These are phyloP conservation scores for Agonopterix subpropinquella DNA, from an alignment of 2,888 invertebrate genomes.

Conservation along the genomic window DNA sequence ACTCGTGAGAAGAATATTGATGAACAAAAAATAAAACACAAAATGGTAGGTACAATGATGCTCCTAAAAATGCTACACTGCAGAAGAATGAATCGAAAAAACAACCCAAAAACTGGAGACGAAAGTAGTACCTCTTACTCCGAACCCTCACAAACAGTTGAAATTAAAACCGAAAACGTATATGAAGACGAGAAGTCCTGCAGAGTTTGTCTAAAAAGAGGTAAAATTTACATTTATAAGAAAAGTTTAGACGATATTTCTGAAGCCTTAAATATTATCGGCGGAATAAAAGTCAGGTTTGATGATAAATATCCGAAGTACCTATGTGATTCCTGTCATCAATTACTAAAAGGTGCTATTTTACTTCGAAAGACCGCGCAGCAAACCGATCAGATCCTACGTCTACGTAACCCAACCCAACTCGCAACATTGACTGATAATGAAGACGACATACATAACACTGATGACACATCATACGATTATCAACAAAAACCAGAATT, in stretches of 20 bases:
- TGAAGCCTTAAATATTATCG: constrained; percentile 34
- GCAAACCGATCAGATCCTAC: constrained; percentile 19
- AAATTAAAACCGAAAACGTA: constrained; percentile 10
- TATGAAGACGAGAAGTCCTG: constrained; percentile 25
- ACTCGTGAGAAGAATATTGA: no score
- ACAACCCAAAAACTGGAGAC: constrained; percentile 7
- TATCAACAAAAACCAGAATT: constrained; percentile 16
- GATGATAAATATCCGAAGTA: constrained; percentile 51
- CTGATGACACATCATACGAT: constrained; percentile 6
- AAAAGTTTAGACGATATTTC: constrained; percentile 30
- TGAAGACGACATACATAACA: not conserved
- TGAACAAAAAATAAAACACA: not conserved
- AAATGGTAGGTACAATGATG: constrained; percentile 38
- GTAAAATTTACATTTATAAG: constrained; percentile 47
- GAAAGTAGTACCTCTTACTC: not conserved
- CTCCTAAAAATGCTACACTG: constrained; percentile 47
- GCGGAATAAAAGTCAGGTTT: constrained; percentile 34
- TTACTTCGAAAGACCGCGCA: constrained; percentile 55
- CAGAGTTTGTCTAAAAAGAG: constrained; percentile 55
- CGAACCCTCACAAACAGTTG: not conserved
- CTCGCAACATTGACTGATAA: not conserved
- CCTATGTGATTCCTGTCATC: constrained; percentile 45
- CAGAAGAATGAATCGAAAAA: constrained; percentile 17
- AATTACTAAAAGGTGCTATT: constrained; percentile 49
- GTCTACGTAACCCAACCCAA: constrained; percentile 1